Conservation (phyloP, 2,888 invertebrate genomes). For the Brenthis daphne region DNA sequence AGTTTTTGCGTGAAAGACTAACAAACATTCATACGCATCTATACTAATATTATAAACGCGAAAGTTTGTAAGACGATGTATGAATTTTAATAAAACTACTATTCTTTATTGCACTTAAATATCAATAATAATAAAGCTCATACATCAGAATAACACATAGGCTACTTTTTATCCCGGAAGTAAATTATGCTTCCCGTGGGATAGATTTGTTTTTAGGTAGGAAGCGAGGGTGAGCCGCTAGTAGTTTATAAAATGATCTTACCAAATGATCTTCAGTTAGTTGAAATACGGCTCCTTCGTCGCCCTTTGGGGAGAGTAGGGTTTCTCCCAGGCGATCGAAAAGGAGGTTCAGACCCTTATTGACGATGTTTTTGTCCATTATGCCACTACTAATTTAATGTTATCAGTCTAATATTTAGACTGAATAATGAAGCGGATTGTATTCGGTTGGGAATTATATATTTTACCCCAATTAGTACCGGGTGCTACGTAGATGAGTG, state of each 20-base stretch:
- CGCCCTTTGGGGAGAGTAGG: conserved; percentile 84
- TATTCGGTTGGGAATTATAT: conserved; percentile 49
- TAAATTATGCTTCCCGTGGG: no score
- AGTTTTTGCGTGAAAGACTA: no score
- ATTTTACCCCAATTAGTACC: conserved; percentile 36
- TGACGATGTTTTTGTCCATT: neutral
- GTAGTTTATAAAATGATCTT: conserved; percentile 53
- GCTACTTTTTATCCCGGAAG: no score
- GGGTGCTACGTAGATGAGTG: conserved; percentile 46
- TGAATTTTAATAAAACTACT: no score
- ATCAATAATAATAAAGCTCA: no score
- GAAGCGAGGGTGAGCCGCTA: no score
- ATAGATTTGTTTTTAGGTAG: no score
- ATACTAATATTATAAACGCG: no score
- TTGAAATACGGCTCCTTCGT: conserved; percentile 82
- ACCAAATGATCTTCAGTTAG: conserved; percentile 84
- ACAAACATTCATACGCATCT: no score
- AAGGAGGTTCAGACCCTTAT: conserved; percentile 62
- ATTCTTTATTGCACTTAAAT: no score
- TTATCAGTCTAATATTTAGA: conserved; percentile 56
- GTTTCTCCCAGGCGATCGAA: conserved; percentile 85
- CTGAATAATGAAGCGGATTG: conserved; percentile 60
- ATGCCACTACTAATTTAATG: neutral
- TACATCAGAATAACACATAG: no score
- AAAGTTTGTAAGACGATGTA: no score